A percentile compares a stretch with the other conserved stretches of the same genome.
These are phyloP conservation scores for Ameiurus melas DNA, from an alignment of 2,113 vertebrate species.

Conservation along the genomic window DNA sequence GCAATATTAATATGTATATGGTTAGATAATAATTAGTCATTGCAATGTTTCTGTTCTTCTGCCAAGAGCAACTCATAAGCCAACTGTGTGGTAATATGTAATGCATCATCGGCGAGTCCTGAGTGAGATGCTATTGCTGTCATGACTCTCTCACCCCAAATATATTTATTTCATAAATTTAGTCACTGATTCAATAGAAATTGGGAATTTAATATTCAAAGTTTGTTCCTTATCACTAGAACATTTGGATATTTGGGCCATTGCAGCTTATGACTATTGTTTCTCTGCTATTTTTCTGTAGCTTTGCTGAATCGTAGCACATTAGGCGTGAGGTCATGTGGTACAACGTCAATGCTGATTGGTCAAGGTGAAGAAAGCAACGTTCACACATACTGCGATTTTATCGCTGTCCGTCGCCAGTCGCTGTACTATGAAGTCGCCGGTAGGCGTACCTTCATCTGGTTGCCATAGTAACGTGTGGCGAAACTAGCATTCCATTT, in stretches of 20 bases:
- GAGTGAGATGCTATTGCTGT: not conserved
- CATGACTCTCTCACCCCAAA: not conserved
- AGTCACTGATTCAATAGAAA: not conserved
- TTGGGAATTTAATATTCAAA: not conserved
- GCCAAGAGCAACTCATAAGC: not conserved
- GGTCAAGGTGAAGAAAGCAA: not conserved
- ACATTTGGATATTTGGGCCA: not conserved
- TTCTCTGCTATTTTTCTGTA: not conserved
- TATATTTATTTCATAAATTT: not conserved
- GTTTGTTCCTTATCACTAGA: not conserved
- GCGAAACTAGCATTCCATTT: no score
- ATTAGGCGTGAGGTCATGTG: not conserved
- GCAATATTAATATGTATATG: not conserved
- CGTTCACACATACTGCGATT: no score
- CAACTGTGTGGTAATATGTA: not conserved
- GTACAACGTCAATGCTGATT: not conserved
- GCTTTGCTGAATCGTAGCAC: not conserved
- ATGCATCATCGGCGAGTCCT: not conserved
- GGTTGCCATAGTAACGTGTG: no score
- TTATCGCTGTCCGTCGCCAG: no score
- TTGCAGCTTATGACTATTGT: rapidly evolving
- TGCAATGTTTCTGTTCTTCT: not conserved
- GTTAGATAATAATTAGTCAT: not conserved
- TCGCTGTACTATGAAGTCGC: no score
- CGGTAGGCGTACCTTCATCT: no score